These are phyloP conservation scores for Atractosteus spatula DNA, from an alignment of 2,113 vertebrate species.

Conservation along the genomic window DNA sequence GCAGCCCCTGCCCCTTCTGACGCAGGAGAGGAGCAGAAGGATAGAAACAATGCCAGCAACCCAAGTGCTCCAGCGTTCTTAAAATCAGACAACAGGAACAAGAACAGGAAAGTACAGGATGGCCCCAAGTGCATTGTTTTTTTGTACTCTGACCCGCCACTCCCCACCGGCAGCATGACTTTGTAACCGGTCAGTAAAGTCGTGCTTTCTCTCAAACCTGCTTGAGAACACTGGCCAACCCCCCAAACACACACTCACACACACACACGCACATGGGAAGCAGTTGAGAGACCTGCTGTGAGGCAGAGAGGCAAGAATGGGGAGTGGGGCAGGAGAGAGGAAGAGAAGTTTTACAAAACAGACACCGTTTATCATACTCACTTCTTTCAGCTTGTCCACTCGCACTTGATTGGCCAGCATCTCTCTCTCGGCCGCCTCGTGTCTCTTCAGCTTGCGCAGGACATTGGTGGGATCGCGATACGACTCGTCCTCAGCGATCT, in stretches of 20 bases:
- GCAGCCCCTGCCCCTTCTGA: constrained; percentile 71
- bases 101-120: too few species aligned
- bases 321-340: too few species aligned
- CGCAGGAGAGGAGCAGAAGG: too few species aligned
- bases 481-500: constrained; percentile 71
- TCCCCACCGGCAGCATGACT: too few species aligned
- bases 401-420: constrained; percentile 72
- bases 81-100: neutral
- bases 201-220: too few species aligned
- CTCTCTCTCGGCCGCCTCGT: constrained; percentile 74
- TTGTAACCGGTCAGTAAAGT: too few species aligned
- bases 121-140: too few species aligned
- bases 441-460: constrained; percentile 73
- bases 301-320: too few species aligned
- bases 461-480: constrained; percentile 70
- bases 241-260: neutral
- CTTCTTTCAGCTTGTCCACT: constrained; percentile 68
- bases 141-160: too few species aligned
- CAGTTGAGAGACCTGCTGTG: too few species aligned
- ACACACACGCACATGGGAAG: too few species aligned
- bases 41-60: neutral
- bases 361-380: constrained; percentile 31
- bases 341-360: too few species aligned
- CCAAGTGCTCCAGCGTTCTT: neutral
- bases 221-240: neutral